Evolutionary conservation across 2,888 invertebrate genomes (phyloP).

Genomic region (Maniola hyperantus): DNA sequence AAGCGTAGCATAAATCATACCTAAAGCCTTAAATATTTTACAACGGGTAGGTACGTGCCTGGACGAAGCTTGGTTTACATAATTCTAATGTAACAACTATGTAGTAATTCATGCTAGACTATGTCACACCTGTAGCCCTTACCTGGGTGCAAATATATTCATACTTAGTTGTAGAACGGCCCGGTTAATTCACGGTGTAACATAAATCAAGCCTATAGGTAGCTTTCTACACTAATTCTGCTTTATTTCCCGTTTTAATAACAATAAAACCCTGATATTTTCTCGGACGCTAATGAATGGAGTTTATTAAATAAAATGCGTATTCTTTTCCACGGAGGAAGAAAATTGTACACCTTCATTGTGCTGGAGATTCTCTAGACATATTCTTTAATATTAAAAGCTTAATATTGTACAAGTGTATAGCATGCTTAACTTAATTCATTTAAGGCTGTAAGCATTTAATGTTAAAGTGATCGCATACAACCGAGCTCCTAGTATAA

Average conservation of each 20-base stretch:
- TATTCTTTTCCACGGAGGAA: conserved; percentile 22
- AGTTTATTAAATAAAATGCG: conserved; percentile 28
- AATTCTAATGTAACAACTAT: too few species aligned
- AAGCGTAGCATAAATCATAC: too few species aligned
- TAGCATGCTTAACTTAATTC: conserved; percentile 2
- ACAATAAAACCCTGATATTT: conserved; percentile 19
- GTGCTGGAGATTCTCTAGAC: conserved; percentile 19
- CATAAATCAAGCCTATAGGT: neutral
- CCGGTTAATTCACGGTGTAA: too few species aligned
- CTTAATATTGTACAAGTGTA: conserved; percentile 21
- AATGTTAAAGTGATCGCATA: neutral
- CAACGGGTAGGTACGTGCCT: too few species aligned
- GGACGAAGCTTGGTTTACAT: too few species aligned
- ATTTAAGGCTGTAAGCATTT: neutral
- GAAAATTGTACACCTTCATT: conserved; percentile 31
- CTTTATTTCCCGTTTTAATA: conserved; percentile 10
- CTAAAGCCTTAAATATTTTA: too few species aligned
- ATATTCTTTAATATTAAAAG: conserved; percentile 30
- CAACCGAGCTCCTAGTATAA: neutral
- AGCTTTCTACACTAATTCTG: conserved; percentile 8
- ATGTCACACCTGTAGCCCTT: too few species aligned
- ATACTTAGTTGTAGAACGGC: too few species aligned
- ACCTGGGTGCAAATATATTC: too few species aligned
- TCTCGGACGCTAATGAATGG: conserved; percentile 24
- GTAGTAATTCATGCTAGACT: too few species aligned